A percentile compares a stretch with the other conserved stretches of the same genome.
Conservation (phyloP, 2,888 invertebrate genomes). For the Eristalis pertinax region DNA sequence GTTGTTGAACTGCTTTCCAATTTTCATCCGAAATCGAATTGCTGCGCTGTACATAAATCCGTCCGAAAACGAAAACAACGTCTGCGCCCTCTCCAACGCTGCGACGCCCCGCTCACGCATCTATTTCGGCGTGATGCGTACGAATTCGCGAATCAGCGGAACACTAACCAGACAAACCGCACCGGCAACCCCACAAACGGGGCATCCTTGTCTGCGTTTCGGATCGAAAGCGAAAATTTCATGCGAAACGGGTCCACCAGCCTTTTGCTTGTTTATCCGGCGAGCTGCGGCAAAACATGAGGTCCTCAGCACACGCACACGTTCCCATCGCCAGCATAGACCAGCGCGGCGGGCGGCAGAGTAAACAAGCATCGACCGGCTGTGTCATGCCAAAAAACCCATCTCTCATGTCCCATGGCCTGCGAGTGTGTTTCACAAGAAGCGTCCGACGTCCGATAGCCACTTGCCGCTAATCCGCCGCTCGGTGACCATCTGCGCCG, state of each 20-base stretch:
- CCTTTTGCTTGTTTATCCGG: not conserved
- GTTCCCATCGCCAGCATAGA: not conserved
- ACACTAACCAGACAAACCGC: not conserved
- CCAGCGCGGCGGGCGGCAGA: not conserved
- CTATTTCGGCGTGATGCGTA: not conserved
- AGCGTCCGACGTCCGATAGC: not conserved
- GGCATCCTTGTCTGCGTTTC: not conserved
- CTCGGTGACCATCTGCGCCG: slow-evolving; percentile 12
- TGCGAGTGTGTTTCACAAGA: not conserved
- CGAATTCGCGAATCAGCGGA: not conserved
- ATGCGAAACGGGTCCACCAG: not conserved
- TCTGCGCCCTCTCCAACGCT: not conserved
- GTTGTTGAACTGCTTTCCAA: not conserved
- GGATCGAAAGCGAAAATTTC: not conserved
- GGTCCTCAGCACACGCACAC: not conserved
- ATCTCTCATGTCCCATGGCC: slow-evolving; percentile 11
- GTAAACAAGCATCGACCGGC: slow-evolving; percentile 17
- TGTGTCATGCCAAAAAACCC: slow-evolving; percentile 15
- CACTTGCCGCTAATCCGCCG: not conserved
- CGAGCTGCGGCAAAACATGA: not conserved
- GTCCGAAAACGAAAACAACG: not conserved
- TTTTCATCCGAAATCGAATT: not conserved
- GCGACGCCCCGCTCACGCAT: not conserved
- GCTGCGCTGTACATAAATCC: not conserved
- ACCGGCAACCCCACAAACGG: not conserved